Evolutionary conservation across 2,797 vertebrate genomes (phyloP), one percentile per base, ranked within the genome.

Genomic region (Falco columbarius): DNA sequence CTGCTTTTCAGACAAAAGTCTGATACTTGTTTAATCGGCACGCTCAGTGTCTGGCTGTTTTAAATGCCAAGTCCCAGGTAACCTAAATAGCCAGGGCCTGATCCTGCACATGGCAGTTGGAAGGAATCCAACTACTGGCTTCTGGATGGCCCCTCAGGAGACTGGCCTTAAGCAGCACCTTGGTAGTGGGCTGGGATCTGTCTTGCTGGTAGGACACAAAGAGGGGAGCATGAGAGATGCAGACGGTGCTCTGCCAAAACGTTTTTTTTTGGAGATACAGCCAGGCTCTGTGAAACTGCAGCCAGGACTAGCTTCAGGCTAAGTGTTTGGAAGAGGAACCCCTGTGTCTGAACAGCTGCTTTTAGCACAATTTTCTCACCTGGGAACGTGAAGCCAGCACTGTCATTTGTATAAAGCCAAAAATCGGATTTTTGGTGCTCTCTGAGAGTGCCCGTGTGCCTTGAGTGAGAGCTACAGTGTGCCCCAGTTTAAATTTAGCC

Each of bases 101-200:
- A n/a, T 75, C 76, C 55, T 47, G 49, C 56, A 3, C 7, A 9
- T 5, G 18, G 26, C 66, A 32, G 38, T 0, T 0, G 72, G 40
- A 72, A 19, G 5, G 46, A 27, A 15, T 47, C 30, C 6, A 17
- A 2, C 13, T 8, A 14, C 51, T 16, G 38, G 19, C 26, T 52
- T 30, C 23, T 7, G 34, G 18, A 2, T 0, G 12, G 56, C 29
- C 44, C 30, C 6, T 9, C 23, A 2, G 34, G 63, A 79, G n/a
- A 8, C 23, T 17, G 8, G 3, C 24, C 72, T 46, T 26, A 15
- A 72, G 24, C 72, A 66, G 36, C 63, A 46, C n/a, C 55, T 61
- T 0, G 1, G 14, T 18, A 1, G 13, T 6, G 27, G 32, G n/a
- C 59, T 61, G 40, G 40, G 42, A 6, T 26, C n/a, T 0, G 0